phyloP scores from a whole-genome alignment of 2,113 vertebrate species.

The Barnardius zonarius region DNA sequence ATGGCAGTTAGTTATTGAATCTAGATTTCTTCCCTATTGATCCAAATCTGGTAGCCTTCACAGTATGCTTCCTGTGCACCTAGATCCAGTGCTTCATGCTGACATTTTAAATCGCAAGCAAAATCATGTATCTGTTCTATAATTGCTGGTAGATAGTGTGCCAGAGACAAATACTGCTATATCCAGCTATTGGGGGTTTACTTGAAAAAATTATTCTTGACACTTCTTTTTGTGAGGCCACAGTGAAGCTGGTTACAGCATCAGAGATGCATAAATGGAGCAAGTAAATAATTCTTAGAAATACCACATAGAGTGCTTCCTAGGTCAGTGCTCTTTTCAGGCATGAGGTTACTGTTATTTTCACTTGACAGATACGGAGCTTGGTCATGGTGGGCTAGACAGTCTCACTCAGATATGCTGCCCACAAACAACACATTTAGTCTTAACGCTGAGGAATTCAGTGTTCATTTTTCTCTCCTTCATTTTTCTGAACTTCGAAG shows the following conservation, averaged over 20 bases:
- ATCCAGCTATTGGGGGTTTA: not conserved
- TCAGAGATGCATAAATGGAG: not conserved
- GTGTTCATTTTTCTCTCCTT: not conserved
- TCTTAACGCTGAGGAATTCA: not conserved
- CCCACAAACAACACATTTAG: not conserved
- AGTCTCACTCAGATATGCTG: not conserved
- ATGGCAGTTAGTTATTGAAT: not conserved
- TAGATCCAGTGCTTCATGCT: not conserved
- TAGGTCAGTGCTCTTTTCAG: not conserved
- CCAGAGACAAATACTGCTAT: not conserved
- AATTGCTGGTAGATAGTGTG: not conserved
- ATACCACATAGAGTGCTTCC: not conserved
- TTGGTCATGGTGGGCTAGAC: not conserved
- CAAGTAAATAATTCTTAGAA: not conserved
- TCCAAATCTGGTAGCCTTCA: not conserved
- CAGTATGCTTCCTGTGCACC: not conserved
- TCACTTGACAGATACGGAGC: not conserved
- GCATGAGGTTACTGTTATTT: not conserved
- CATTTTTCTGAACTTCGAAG: not conserved
- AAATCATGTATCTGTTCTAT: not conserved
- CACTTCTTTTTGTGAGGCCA: not conserved
- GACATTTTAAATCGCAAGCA: not conserved
- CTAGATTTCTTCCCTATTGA: not conserved
- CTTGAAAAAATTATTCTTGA: not conserved
- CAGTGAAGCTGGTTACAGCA: not conserved